These are phyloP conservation scores for Brenthis hecate DNA, from an alignment of 2,888 invertebrate species.

Conservation along the genomic window DNA sequence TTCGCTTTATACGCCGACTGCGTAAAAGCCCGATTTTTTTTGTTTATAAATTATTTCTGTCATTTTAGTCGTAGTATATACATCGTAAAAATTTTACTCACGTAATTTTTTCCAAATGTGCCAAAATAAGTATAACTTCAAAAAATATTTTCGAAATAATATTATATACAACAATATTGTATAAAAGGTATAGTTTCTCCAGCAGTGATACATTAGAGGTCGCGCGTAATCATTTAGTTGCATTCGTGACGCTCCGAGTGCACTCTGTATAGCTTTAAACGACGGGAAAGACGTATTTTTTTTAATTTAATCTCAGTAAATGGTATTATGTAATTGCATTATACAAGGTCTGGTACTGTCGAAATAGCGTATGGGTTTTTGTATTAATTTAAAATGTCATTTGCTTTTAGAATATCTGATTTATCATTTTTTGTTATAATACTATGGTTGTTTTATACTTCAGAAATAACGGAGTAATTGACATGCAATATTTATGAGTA, in stretches of 20 bases:
- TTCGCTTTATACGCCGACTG: too few species aligned
- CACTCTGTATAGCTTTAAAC: not conserved
- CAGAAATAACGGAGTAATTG: not conserved
- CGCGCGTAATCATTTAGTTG: conserved; percentile 1
- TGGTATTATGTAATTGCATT: conserved; percentile 23
- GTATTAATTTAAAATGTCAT: conserved; percentile 6
- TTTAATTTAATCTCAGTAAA: conserved; percentile 25
- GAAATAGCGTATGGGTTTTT: not conserved
- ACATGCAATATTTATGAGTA: not conserved
- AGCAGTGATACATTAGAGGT: not conserved
- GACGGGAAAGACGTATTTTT: conserved; percentile 5
- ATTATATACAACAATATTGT: not conserved
- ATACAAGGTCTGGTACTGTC: conserved; percentile 7
- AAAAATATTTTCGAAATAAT: too few species aligned
- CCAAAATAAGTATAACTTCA: too few species aligned
- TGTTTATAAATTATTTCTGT: too few species aligned
- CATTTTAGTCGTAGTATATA: too few species aligned
- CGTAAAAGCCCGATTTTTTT: too few species aligned
- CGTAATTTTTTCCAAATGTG: too few species aligned
- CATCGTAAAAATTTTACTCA: too few species aligned
- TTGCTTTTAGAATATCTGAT: too few species aligned
- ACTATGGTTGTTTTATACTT: too few species aligned
- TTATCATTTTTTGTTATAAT: too few species aligned
- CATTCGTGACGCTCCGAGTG: not conserved
- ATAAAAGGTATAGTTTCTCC: not conserved